Conservation (phyloP, 2,888 invertebrate species). For the Cetonia aurata region DNA sequence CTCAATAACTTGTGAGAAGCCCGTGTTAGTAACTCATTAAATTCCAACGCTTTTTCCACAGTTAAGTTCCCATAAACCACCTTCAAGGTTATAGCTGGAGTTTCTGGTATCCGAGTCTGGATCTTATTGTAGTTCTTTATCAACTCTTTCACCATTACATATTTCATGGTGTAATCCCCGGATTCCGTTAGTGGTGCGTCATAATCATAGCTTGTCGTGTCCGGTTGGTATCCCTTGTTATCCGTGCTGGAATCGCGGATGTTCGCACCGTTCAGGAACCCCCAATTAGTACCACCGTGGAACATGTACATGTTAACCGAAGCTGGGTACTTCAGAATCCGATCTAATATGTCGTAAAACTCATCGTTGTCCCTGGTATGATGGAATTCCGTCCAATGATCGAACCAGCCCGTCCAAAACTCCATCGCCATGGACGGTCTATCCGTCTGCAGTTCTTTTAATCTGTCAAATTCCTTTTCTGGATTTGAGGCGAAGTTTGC, state of each 20-base stretch:
- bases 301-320: conserved; percentile 93
- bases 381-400: conserved; percentile 69
- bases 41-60: conserved; percentile 42
- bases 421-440: conserved; percentile 72
- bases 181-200: conserved; percentile 91
- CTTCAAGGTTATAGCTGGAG: conserved; percentile 56
- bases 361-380: conserved; percentile 55
- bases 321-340: conserved; percentile 62
- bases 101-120: conserved; percentile 61
- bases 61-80: conserved; percentile 55
- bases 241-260: conserved; percentile 84
- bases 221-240: conserved; percentile 60
- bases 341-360: conserved; percentile 49
- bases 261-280: conserved; percentile 73
- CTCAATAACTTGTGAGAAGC: conserved; percentile 70
- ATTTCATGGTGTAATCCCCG: conserved; percentile 88
- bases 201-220: conserved; percentile 75
- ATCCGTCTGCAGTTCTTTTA: conserved; percentile 66
- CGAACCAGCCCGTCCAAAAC: conserved; percentile 73
- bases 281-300: conserved; percentile 91
- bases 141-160: conserved; percentile 75
- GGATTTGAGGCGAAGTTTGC: conserved; percentile 70
- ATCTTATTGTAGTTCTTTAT: conserved; percentile 60
- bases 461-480: conserved; percentile 63
- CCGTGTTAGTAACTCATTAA: conserved; percentile 44